phyloP scores from a whole-genome alignment of 92 coral and sea anemone genomes.

The Epizoanthus illoricatus region DNA sequence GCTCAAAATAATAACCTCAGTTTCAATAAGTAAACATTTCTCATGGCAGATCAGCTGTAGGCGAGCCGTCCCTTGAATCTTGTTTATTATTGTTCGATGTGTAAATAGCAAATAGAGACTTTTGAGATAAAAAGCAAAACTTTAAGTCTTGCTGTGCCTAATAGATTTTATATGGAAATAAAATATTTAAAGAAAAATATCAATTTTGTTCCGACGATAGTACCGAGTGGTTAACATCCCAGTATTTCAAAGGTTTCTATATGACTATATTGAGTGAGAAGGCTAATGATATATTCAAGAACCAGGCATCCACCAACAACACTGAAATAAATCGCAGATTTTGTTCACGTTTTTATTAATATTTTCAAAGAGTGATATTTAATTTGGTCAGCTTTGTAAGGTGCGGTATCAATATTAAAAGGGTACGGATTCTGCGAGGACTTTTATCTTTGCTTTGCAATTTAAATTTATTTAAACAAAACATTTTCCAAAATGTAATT shows the following conservation, averaged over 20 bases:
- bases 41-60: background rate
- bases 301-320: too few species aligned
- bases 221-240: too few species aligned
- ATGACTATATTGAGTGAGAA: too few species aligned
- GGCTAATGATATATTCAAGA: too few species aligned
- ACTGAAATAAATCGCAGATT: too few species aligned
- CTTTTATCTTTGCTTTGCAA: background rate
- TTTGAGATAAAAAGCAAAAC: background rate
- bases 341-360: background rate
- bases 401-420: background rate
- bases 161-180: background rate
- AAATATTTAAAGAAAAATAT: background rate
- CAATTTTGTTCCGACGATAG: background rate
- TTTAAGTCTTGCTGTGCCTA: constrained; percentile 1
- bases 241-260: too few species aligned
- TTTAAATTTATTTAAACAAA: background rate
- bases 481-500: constrained; percentile 5
- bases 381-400: background rate
- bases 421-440: background rate
- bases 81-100: background rate
- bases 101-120: background rate
- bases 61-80: background rate
- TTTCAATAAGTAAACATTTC: background rate
- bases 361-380: background rate
- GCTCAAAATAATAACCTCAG: background rate